Conservation (phyloP, 2,797 vertebrate genomes). For the Argyrosomus regius region DNA sequence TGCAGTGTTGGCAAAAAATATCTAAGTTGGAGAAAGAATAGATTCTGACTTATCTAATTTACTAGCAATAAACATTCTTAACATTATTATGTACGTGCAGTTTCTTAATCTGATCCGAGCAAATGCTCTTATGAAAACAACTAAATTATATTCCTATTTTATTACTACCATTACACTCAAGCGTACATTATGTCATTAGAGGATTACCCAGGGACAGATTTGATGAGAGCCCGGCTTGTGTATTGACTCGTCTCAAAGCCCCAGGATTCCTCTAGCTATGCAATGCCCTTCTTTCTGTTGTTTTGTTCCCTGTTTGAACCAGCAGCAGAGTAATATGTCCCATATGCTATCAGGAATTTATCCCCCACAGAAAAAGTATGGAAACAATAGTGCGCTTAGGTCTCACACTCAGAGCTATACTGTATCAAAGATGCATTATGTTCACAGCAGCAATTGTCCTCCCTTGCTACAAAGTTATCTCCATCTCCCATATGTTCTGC, state of each 20-base stretch:
- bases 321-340: slow-evolving; percentile 73
- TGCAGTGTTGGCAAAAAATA: slow-evolving; percentile 20
- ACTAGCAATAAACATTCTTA: slow-evolving; percentile 45
- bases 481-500: slow-evolving; percentile 48
- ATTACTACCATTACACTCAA: slow-evolving; percentile 67
- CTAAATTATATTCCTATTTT: slow-evolving; percentile 67
- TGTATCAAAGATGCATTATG: slow-evolving; percentile 47
- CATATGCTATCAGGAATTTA: slow-evolving; percentile 77
- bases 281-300: slow-evolving; percentile 60
- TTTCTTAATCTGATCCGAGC: slow-evolving; percentile 62
- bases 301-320: slow-evolving; percentile 75
- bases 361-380: slow-evolving; percentile 68
- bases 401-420: slow-evolving; percentile 59
- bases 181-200: slow-evolving; percentile 76
- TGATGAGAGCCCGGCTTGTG: slow-evolving; percentile 59
- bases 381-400: slow-evolving; percentile 73
- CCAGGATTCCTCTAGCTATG: slow-evolving; percentile 65
- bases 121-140: slow-evolving; percentile 66
- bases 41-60: slow-evolving; percentile 53
- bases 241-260: slow-evolving; percentile 64
- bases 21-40: slow-evolving; percentile 36
- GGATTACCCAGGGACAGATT: slow-evolving; percentile 73
- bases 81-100: slow-evolving; percentile 49
- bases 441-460: slow-evolving; percentile 55
- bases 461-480: slow-evolving; percentile 40